phyloP scores from a whole-genome alignment of 2,113 vertebrate genomes.

The Neotragus moschatus region DNA sequence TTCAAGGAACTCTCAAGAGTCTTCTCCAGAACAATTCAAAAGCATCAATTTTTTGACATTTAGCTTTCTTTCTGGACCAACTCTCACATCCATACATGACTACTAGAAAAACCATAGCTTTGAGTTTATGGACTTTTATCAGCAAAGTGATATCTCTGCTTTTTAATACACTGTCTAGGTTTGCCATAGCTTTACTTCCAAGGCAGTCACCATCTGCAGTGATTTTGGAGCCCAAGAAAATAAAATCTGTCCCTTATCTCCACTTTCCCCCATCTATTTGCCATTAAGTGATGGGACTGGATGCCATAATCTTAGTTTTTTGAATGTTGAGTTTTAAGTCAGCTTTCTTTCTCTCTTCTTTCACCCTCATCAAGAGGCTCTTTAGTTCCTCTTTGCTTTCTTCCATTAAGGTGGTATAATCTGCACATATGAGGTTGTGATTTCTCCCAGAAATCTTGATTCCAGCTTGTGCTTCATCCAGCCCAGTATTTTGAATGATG shows the following conservation, averaged over 20 bases:
- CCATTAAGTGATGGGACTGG: not conserved
- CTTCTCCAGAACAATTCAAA: not conserved
- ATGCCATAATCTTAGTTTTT: not conserved
- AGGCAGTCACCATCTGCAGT: not conserved
- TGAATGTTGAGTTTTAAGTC: not conserved
- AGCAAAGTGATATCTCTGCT: not conserved
- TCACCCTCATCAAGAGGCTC: not conserved
- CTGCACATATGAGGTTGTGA: not conserved
- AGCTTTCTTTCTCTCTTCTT: not conserved
- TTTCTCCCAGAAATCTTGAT: not conserved
- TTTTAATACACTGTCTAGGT: not conserved
- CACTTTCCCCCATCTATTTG: not conserved
- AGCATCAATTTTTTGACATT: not conserved
- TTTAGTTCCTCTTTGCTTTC: not conserved
- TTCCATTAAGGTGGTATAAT: not conserved
- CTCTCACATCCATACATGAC: not conserved
- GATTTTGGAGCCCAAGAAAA: not conserved
- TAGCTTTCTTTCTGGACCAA: not conserved
- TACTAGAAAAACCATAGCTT: not conserved
- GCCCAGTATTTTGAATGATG: not conserved
- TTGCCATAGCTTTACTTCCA: not conserved
- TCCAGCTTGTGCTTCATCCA: not conserved
- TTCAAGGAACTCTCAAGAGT: not conserved
- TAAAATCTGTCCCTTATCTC: not conserved
- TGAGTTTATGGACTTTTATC: not conserved